These are phyloP conservation scores for Hartigia nigra DNA, from an alignment of 2,888 invertebrate genomes.

Conservation along the genomic window DNA sequence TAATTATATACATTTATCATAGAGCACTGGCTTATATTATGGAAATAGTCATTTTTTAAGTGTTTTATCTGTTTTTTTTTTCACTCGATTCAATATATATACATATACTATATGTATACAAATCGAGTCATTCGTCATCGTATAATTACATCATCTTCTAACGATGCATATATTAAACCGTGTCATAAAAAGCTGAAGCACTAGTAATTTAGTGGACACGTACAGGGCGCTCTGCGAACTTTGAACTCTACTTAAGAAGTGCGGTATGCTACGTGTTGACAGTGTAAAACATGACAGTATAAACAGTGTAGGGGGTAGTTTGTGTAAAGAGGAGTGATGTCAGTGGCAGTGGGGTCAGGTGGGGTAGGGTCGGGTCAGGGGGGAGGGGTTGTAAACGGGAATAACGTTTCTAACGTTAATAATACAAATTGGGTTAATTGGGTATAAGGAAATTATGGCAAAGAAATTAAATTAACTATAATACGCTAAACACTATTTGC, in stretches of 20 bases:
- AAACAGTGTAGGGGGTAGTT: background rate
- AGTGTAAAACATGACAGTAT: background rate
- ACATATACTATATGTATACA: background rate
- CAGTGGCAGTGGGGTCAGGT: background rate
- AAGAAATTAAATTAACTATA: background rate
- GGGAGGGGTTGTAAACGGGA: background rate
- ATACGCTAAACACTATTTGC: background rate
- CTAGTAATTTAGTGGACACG: background rate
- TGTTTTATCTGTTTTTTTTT: background rate
- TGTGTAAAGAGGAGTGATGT: background rate
- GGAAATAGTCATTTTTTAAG: background rate
- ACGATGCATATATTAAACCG: background rate
- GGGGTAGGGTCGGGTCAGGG: background rate
- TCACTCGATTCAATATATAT: background rate
- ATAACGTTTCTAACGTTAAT: background rate
- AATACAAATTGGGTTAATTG: background rate
- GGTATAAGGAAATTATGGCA: background rate
- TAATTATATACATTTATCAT: background rate
- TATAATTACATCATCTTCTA: background rate
- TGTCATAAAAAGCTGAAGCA: conserved; percentile 5
- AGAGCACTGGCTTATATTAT: background rate
- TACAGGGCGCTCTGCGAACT: background rate
- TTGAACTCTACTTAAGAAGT: background rate
- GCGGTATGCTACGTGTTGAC: background rate
- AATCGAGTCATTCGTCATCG: background rate